Percentiles rank a stretch among this genome's conserved stretches.
Conservation (phyloP, 1,140 invertebrate species). For the Papilio helenus region DNA sequence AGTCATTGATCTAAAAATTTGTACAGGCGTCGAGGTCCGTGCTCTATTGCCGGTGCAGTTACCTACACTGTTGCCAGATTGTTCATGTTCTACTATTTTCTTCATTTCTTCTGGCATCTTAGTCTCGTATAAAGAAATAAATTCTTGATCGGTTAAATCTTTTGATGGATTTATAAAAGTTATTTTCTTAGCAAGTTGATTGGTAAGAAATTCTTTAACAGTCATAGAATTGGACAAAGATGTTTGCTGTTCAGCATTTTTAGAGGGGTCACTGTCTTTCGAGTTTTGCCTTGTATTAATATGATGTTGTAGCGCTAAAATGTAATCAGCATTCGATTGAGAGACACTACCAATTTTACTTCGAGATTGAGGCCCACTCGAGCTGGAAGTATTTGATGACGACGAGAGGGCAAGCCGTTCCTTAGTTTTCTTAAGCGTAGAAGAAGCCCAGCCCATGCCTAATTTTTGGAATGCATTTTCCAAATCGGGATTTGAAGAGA, state of each 20-base stretch:
- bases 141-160: slow-evolving; percentile 64
- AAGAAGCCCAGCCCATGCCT: slow-evolving; percentile 86
- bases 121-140: slow-evolving; percentile 72
- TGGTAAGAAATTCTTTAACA: slow-evolving; percentile 74
- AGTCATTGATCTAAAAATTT: slow-evolving; percentile 76
- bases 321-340: not conserved
- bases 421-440: slow-evolving; percentile 86
- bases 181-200: slow-evolving; percentile 75
- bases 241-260: slow-evolving; percentile 70
- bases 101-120: slow-evolving; percentile 75
- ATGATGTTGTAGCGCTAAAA: not conserved
- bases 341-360: slow-evolving; percentile 57
- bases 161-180: slow-evolving; percentile 70
- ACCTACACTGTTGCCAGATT: slow-evolving; percentile 49
- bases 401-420: slow-evolving; percentile 85
- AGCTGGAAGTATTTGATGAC: slow-evolving; percentile 84
- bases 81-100: slow-evolving; percentile 52
- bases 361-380: slow-evolving; percentile 70
- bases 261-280: slow-evolving; percentile 48
- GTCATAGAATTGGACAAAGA: slow-evolving; percentile 71
- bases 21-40: slow-evolving; percentile 83
- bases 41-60: slow-evolving; percentile 62
- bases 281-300: slow-evolving; percentile 39
- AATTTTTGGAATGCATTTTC: slow-evolving; percentile 85
- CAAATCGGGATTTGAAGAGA: slow-evolving; percentile 80